Evolutionary conservation across 2,888 invertebrate genomes (phyloP).

Genomic region (Tromatobia lineatoria): DNA sequence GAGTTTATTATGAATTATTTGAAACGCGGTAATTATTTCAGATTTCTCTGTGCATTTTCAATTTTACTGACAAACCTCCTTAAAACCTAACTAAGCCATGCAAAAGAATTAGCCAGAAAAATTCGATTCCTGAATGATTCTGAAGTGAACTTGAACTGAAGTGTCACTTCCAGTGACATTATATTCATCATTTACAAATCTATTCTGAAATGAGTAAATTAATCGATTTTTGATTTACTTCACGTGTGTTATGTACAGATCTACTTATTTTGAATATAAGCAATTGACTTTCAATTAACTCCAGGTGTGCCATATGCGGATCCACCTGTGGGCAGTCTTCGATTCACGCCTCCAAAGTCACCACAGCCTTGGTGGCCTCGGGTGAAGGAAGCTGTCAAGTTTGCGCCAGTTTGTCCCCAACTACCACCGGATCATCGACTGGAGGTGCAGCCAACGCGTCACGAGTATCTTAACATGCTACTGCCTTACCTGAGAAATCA

Average conservation of each 20-base stretch:
- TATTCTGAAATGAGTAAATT: background rate
- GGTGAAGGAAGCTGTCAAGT: slow-evolving; percentile 89
- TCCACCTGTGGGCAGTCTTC: slow-evolving; percentile 90
- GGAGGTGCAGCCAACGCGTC: slow-evolving; percentile 88
- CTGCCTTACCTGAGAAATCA: slow-evolving; percentile 90
- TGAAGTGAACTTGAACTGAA: too few relatives aligned
- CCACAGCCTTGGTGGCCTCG: slow-evolving; percentile 92
- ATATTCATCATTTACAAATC: background rate
- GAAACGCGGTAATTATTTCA: too few relatives aligned
- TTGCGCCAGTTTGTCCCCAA: slow-evolving; percentile 96
- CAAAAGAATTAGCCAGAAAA: too few relatives aligned
- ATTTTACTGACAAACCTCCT: too few relatives aligned
- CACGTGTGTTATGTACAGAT: too few relatives aligned
- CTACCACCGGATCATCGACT: slow-evolving; percentile 90
- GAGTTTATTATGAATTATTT: too few relatives aligned
- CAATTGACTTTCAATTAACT: too few relatives aligned
- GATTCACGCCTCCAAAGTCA: slow-evolving; percentile 95
- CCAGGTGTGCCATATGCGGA: slow-evolving; percentile 92
- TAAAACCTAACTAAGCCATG: too few relatives aligned
- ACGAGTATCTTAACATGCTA: slow-evolving; percentile 90
- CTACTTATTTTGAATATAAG: too few relatives aligned
- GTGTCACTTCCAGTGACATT: background rate
- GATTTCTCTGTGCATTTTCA: too few relatives aligned
- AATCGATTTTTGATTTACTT: slow-evolving; percentile 22
- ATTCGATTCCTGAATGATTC: too few relatives aligned